Base-by-base conservation (phyloP, 2,113 vertebrate species). In the Plestiodon gilberti region DNA sequence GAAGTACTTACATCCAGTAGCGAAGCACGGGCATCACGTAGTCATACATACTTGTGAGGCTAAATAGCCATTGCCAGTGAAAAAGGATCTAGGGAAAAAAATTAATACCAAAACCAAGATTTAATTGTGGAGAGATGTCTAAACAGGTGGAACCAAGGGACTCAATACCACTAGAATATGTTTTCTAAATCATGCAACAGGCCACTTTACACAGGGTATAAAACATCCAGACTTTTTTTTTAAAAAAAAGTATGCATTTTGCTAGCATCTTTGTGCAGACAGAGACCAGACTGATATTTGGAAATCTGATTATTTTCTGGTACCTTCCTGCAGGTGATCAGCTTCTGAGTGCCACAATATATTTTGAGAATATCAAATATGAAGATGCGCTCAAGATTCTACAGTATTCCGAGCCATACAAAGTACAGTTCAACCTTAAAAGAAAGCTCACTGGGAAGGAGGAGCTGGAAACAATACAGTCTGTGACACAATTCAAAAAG, bases 351-450 rank as follows among this genome's bases (percentile, higher is more conserved):
- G 96, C 99, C 33, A 99, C 98, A 14, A 94, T 99, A 82, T 99
- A 98, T 96, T 99, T 99, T 0, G 98, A 99, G 91, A 95, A 98
- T 86, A 96, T 99, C 70, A 96, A 97, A 69, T 99, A 99, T 13
- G 98, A 99, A 96, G 99, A 99, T 65, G 99, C 98, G 15, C 96
- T 99, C 83, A 98, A 98, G 91, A 99, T 99, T 91, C 95, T 99
- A 33, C 98, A 98, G 20, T 98, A 98, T 88, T 98, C 98, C 0
- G 98, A 99, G 85, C 97, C 98, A 0, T 99, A 98, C 93, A 98
- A 96, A 95, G 95, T 99, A 80, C 98, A 98, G 43, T 98, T 99
- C 88, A 97, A 96, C 92, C 89, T 99, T 90, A 98, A 96, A 91
- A 98, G 98, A 90, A 98, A 96, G 89, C 95, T 97, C 61, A 3